phyloP scores from a whole-genome alignment of 2,113 vertebrate species.

The Eupsittula cactorum region DNA sequence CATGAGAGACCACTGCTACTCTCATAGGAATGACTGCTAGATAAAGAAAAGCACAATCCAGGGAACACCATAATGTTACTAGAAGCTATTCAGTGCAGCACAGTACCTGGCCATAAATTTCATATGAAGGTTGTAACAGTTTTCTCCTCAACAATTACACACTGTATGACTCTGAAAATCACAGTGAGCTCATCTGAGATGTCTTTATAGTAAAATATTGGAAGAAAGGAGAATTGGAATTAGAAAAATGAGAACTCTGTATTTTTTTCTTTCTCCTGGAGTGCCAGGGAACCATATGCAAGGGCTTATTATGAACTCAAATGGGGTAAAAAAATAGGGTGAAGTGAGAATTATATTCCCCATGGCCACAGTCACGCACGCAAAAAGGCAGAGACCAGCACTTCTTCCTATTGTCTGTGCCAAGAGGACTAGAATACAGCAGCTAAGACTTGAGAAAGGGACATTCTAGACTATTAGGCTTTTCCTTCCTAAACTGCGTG shows the following conservation, averaged over 20 bases:
- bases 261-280: background rate
- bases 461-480: background rate
- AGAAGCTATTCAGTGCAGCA: background rate
- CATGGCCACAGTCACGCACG: too few species aligned
- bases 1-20: background rate
- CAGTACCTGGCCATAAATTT: constrained; percentile 20
- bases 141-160: constrained; percentile 62
- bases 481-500: background rate
- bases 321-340: fast-evolving
- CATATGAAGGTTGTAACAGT: constrained; percentile 7
- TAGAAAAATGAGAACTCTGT: background rate
- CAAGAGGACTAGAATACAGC: background rate
- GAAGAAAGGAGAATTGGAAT: background rate
- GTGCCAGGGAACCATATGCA: background rate
- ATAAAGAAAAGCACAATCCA: background rate
- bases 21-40: background rate
- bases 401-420: background rate
- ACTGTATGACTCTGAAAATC: constrained; percentile 55
- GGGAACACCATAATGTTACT: background rate
- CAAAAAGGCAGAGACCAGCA: background rate
- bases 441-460: background rate
- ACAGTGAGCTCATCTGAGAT: background rate
- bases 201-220: background rate
- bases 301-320: background rate
- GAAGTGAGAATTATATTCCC: background rate